phyloP scores from a whole-genome alignment of 2,797 vertebrate species.

The Spizella passerina region DNA sequence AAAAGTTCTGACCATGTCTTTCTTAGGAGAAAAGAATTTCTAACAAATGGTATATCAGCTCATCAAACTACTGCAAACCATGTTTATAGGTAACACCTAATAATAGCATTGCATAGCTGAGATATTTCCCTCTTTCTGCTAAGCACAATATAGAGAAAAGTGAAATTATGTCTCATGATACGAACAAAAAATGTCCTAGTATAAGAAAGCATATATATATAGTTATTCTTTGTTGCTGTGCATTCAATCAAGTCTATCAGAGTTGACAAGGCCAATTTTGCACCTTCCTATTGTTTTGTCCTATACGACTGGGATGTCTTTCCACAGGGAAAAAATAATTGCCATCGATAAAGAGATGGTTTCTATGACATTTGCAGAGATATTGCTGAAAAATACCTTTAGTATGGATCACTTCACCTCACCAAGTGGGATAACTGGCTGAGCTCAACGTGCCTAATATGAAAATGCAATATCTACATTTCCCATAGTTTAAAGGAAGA shows the following conservation, averaged over 20 bases:
- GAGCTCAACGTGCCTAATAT: not conserved
- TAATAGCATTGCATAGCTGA: not conserved
- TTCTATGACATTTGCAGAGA: not conserved
- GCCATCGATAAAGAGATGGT: not conserved
- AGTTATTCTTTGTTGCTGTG: not conserved
- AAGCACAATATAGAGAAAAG: not conserved
- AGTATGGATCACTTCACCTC: conserved; percentile 6
- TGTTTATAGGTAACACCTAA: not conserved
- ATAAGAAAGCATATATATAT: not conserved
- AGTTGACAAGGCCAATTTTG: not conserved
- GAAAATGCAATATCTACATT: not conserved
- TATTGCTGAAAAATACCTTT: not conserved
- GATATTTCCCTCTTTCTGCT: not conserved
- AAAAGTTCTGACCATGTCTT: not conserved
- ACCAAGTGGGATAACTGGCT: not conserved
- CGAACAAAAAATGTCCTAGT: not conserved
- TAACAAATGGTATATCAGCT: not conserved
- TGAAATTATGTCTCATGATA: not conserved
- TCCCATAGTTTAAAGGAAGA: not conserved
- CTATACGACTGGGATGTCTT: not conserved
- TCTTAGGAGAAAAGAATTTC: not conserved
- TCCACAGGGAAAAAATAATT: not conserved
- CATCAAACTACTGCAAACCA: not conserved
- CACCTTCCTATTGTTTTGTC: not conserved
- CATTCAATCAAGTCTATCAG: not conserved